Base-by-base conservation (phyloP, 2,113 vertebrate species). In the Lophius piscatorius region DNA sequence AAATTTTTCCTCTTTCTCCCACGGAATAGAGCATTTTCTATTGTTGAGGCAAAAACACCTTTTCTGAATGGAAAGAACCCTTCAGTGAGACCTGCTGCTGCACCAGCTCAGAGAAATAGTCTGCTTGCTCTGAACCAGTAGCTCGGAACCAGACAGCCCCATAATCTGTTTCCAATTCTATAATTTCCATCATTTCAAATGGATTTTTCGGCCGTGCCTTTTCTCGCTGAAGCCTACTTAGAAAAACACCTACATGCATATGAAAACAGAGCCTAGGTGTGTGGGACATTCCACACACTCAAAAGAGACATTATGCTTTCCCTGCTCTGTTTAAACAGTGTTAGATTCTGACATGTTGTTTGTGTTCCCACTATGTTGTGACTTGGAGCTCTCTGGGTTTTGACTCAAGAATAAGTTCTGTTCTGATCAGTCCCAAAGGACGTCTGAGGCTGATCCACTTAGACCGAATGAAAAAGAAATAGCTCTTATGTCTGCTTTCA, bases 161-260 rank as follows among this genome's bases (percentile, higher is more conserved):
- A 2, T 69, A 78, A 79, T 86, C 67, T 79, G 77, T 82, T 87
- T 84, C 58, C 70, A 86, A 61, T 87, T 75, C 55, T 67, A 49
- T 51, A 63, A 54, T 76, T 79, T 76, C 61, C 76, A 72, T 69
- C 39, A 58, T 11, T 72, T 71, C 79, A 71, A 70, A 79, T 64
- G 2, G 23, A 42, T 9, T 35, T 14, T 35, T 35, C 33, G 14
- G 5, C 67, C 16, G 12, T 45, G 51, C 63, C 70, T 79, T 59
- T 76, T 66, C 44, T 66, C 24, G 1, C 69, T 63, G 42, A 74
- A 63, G 71, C 75, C 54, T 63, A 46, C 70, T 81, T 40, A 61
- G 36, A 83, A 77, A 63, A 85, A 81, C 55, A 80, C 52, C 51
- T 51, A 61, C 42, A 72, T 54, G 50, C 69, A 61, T 63, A 74